These are phyloP conservation scores for Cygnus atratus DNA, from an alignment of 2,113 vertebrate species.

Conservation along the genomic window DNA sequence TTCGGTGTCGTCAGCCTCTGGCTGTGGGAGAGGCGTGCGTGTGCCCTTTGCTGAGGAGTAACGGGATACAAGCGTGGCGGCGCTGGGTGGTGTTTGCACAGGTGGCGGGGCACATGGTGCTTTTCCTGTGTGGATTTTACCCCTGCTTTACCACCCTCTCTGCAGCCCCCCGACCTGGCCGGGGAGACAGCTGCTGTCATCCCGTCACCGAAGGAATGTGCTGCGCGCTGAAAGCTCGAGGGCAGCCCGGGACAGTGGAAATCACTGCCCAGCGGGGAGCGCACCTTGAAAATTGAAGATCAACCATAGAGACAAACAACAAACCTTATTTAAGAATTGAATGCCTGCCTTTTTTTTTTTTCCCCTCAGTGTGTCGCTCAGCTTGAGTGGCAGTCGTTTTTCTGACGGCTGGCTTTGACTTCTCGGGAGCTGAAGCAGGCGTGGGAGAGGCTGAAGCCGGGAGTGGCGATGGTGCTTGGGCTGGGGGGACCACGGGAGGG, in stretches of 20 bases:
- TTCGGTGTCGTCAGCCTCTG: background rate
- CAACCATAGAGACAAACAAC: background rate
- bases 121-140: too few relatives aligned
- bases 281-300: constrained; percentile 27
- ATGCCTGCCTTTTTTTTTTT: background rate
- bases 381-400: background rate
- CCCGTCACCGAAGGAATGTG: background rate
- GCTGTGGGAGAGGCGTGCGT: background rate
- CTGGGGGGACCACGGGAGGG: too few relatives aligned
- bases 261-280: background rate
- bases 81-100: background rate
- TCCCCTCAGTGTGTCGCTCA: background rate
- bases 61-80: background rate
- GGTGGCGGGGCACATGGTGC: background rate
- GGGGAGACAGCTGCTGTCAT: background rate
- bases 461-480: background rate
- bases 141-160: background rate
- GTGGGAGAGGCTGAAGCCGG: background rate
- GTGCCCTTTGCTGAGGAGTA: background rate
- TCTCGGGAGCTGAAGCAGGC: background rate
- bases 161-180: accelerated
- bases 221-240: background rate
- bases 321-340: background rate
- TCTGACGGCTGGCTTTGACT: background rate
- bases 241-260: constrained; percentile 2